These are phyloP conservation scores for Hyposoter didymator DNA, from an alignment of 2,888 invertebrate genomes.

Conservation along the genomic window DNA sequence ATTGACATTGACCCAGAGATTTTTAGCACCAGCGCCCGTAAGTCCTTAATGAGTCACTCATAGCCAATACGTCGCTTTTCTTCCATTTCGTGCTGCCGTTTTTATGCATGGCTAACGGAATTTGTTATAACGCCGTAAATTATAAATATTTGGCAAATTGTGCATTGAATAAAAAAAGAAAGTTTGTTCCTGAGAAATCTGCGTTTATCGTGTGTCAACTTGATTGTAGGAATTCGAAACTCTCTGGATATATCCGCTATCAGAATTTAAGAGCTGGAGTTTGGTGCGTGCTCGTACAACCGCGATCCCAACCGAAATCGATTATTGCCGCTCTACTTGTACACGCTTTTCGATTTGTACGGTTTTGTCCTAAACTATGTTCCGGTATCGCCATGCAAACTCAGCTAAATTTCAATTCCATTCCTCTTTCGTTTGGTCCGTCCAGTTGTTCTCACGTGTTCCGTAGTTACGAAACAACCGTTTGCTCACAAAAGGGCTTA, in stretches of 20 bases:
- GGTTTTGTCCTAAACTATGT: slow-evolving; percentile 19
- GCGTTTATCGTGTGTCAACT: neutral
- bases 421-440: slow-evolving; percentile 11
- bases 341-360: slow-evolving; percentile 41
- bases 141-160: no score
- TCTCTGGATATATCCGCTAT: neutral
- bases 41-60: no score
- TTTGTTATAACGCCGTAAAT: no score
- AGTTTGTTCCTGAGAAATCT: neutral
- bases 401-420: slow-evolving; percentile 27
- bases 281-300: slow-evolving; percentile 51
- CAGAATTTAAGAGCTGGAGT: slow-evolving; percentile 2
- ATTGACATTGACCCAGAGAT: no score
- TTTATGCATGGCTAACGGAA: no score
- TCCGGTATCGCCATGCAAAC: slow-evolving; percentile 1
- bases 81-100: no score
- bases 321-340: slow-evolving; percentile 45
- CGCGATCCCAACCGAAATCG: slow-evolving; percentile 55
- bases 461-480: neutral
- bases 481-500: neutral
- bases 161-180: neutral
- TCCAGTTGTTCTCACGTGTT: neutral
- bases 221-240: neutral
- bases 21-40: no score
- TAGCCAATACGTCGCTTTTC: no score